phyloP scores from a whole-genome alignment of 2,113 vertebrate species.

The Brachypodius melanocephalos region DNA sequence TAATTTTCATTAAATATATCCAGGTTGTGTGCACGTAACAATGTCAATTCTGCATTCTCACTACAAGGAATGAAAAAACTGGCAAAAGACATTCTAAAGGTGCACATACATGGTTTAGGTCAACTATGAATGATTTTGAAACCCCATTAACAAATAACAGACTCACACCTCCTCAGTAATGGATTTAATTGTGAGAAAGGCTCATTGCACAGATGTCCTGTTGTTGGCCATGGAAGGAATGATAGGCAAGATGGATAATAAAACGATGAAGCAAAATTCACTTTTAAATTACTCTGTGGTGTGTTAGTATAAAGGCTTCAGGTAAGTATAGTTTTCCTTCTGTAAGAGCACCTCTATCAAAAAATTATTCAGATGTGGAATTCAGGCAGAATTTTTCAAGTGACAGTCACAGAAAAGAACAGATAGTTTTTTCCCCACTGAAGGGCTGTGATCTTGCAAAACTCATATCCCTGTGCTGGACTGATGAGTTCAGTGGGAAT shows the following conservation, averaged over 20 bases:
- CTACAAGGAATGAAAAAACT: background rate
- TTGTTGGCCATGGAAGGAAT: background rate
- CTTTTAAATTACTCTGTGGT: background rate
- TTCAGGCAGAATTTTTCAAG: background rate
- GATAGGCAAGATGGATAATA: slow-evolving; percentile 1
- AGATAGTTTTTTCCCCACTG: background rate
- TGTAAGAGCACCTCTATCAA: background rate
- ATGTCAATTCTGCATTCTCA: slow-evolving; percentile 15
- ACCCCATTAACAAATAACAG: slow-evolving; percentile 15
- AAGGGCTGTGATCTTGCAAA: background rate
- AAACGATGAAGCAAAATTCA: slow-evolving; percentile 1
- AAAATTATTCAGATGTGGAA: background rate
- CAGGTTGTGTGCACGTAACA: slow-evolving; percentile 20
- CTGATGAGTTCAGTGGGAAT: background rate
- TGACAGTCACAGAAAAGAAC: background rate
- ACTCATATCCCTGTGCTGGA: rapidly evolving
- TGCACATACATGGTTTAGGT: background rate
- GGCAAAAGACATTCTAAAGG: background rate
- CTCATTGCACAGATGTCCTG: background rate
- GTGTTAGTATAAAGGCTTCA: background rate
- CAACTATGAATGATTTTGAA: slow-evolving; percentile 9
- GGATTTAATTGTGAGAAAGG: slow-evolving; percentile 4
- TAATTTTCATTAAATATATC: slow-evolving; percentile 45
- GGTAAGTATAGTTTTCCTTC: background rate
- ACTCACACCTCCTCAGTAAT: background rate